Base-by-base conservation (phyloP, 2,113 vertebrate genomes). In the Alethe castanea region DNA sequence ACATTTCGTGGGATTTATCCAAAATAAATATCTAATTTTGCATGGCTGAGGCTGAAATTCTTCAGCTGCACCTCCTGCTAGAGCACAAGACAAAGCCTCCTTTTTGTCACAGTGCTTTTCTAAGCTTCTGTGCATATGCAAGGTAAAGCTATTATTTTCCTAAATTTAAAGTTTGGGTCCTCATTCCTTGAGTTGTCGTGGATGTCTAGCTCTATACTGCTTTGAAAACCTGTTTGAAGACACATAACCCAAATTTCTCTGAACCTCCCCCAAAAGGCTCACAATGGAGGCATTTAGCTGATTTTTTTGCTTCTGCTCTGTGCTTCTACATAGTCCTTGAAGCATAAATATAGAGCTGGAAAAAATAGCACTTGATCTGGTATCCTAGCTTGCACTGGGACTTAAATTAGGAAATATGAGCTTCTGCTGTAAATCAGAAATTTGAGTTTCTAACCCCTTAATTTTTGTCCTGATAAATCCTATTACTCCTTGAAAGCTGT, bases 261-360 rank as follows among this genome's bases (percentile, higher is more conserved):
- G 78, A 85, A 57, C 31, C 36, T 66, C 59, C 31, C 54, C 50
- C 20, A 52, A 62, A 83, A 92, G 52, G 25, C 60, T 90, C 82
- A 36, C 11, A 8, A 4, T 84, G 1, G 9, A 90, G 67, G 69
- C 64, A 42, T 96, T 86, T 86, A 60, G 18, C 76, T 6, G 9
- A 53, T 50, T 88, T 93, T 74, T 69, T 71, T 52, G 22, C 76
- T 94, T 82, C 71, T 88, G 35, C 50, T 92, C 67, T 74, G 70
- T 94, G 82, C 67, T 92, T 88, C 82, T 92, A 26, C 52, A 47
- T 71, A 90, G 66, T 86, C 66, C 82, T 90, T 53, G n/a, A 94
- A 86, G 88, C 92, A 86, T 88, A 94, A 95, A 94, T 95, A 92
- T 90, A 95, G 94, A 94, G 44, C 72, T 93, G 61, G 69, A 88